Evolutionary conservation across 1,140 invertebrate species (phyloP), one percentile per base, ranked within the genome.

Genomic region (Scaptomyza montana): DNA sequence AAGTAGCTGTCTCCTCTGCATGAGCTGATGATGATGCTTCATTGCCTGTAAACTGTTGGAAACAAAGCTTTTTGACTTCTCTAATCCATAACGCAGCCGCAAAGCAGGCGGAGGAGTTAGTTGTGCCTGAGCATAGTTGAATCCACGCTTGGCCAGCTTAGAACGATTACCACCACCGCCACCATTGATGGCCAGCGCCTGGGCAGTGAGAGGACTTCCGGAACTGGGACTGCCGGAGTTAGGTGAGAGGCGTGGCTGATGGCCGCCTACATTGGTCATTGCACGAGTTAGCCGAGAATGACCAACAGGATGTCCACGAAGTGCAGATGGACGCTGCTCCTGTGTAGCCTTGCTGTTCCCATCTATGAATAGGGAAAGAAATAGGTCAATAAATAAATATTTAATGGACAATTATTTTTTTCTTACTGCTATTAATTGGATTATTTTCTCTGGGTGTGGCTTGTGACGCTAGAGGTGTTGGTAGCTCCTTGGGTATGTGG

Each of bases 61-160:
- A 5, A 92, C 74, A 5, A 92, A 92, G 39, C 91, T 92, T 56
- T 92, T 91, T 13, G 91, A 90, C 45, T 90, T 91, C 39, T 92
- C 90, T 60, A 92, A 39, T 2, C 84, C 78, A 9, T 78, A 87
- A 3, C 90, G 87, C 63, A 85, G 60, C 0, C 65, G 78, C 39
- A 78, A n/a, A 7, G 74, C 71, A 0, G 75, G 76, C 16, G 74
- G 65, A 10, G 78, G 75, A 9, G 72, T 75, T 21, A 78, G 25
- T 30, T 89, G 80, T 0, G 76, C 93, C 85, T 72, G 93, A 5
- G 86, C 82, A 49, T 92, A 91, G 57, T 92, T 90, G 53, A 98
- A 95, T 39, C 84, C 79, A 0, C 84, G 71, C 10, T 89, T 89
- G 2, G 76, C 49, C 28, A 89, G 39, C 67, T 89, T 89, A 0